Evolutionary conservation across 2,888 invertebrate genomes (phyloP), one percentile per base, ranked within the genome.

Genomic region (Thumatha senex): DNA sequence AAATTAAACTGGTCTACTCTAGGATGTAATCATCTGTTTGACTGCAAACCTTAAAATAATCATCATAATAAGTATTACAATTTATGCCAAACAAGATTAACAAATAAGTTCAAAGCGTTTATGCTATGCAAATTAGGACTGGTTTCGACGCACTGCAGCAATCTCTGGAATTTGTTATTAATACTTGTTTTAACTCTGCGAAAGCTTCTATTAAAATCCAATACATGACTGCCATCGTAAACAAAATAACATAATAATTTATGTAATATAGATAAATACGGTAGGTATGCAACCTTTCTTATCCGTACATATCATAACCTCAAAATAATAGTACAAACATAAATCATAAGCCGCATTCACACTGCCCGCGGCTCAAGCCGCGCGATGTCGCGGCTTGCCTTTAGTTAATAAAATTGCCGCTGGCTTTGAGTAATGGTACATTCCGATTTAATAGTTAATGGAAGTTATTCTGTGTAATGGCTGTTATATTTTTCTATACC

Each of bases 311-410:
- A 42, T 18, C 43, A 13, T 31, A 38, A 66, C 39, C 50, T 66
- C 52, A 53, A 54, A 55, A 59, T 61, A 62, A 56, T 63, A 50
- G 49, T 41, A 30, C 40, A 9, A 14, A 7, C 24, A 66, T 64
- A 63, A 67, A 64, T 64, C 60, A 63, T 48, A 46, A 18, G 42
- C 13, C 24, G 33, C 34, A n/a, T 34, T 30, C 49, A 35, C 34
- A 35, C 38, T 24, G 41, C 39, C 46, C 24, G 42, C 42, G 30
- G 51, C 42, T 12, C 4, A n/a, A 12, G 14, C 15, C 30, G 35
- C 4, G 40, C 30, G 39, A 29, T 24, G 35, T 35, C 30, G 44
- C 50, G 13, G 13, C 40, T 13, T 0, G 24, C 40, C 35, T 18
- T 36, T 40, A 45, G 36, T 43, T 42, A 43, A 40, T 40, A 40